Evolutionary conservation across 2,888 invertebrate genomes (phyloP), one percentile per base, ranked within the genome.

Genomic region (Polydrusus cervinus): DNA sequence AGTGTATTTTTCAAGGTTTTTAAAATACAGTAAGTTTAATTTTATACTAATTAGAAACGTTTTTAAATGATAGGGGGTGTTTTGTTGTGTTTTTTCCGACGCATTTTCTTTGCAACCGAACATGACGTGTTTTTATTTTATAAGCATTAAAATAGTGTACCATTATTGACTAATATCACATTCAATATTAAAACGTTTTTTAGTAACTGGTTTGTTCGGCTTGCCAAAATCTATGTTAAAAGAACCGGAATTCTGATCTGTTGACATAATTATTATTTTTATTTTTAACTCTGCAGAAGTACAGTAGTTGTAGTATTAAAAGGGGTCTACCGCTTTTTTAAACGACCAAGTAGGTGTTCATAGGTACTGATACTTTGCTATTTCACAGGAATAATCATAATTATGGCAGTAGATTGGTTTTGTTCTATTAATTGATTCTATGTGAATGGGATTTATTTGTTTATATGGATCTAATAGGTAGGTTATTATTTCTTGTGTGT

Each of bases 121-220:
- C 38, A 38, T 60, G 57, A 60, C 57, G 57, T 34, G 38, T 60
- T 38, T 60, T 38, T 53, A 18, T 10, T 20, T n/a, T 2, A 34
- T 3, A 16, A 9, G 34, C 25, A 14, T 38, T 34, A 16, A 55
- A 57, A 38, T 57, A n/a, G 34, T 57, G 25, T 57, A 34, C 9
- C 30, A 16, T 16, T 57, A 60, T 38, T 18, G 57, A 60, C 10
- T 30, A 34, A 55, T 51, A 51, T 20, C 20, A 20, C 51, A 47
- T 51, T 51, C 20, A 51, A 16, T 16, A 16, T 20, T 51, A 51
- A 9, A 20, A 51, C 13, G 18, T 13, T 51, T 10, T 7, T 51
- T 20, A 5, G 3, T 20, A 20, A 51, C 20, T 13, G 20, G 20
- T 47, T 14, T 14, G n/a, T 43, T 43, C 6, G 13, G 9, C 47